Conservation (phyloP, 2,888 invertebrate genomes). For the Eulithis testata region DNA sequence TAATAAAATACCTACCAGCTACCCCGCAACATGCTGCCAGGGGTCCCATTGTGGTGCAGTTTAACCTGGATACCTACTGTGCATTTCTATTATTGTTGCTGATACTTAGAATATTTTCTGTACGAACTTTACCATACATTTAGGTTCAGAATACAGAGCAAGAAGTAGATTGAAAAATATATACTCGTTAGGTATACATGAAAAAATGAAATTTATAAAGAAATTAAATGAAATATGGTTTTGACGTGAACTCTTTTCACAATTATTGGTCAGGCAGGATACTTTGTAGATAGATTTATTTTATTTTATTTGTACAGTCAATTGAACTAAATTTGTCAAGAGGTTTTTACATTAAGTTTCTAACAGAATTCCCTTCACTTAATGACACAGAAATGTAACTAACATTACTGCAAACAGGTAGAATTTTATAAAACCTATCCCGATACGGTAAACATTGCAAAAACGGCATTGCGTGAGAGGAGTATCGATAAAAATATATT, state of each 20-base stretch:
- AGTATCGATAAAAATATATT: conserved; percentile 73
- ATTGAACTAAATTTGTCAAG: background rate
- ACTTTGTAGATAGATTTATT: too few relatives aligned
- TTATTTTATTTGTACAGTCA: too few relatives aligned
- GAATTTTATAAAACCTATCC: conserved; percentile 14
- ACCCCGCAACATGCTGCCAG: conserved; percentile 46
- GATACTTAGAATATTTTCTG: conserved; percentile 40
- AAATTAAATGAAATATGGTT: too few relatives aligned
- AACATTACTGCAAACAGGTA: conserved; percentile 1
- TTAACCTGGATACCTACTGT: conserved; percentile 54
- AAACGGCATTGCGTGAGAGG: conserved; percentile 70
- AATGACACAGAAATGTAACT: background rate
- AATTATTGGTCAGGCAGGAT: too few relatives aligned
- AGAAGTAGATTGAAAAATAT: too few relatives aligned
- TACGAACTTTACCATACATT: background rate
- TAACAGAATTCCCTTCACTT: background rate
- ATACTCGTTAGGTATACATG: too few relatives aligned
- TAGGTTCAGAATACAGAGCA: background rate
- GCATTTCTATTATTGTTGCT: conserved; percentile 48
- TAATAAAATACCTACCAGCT: conserved; percentile 66
- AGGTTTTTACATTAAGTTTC: background rate
- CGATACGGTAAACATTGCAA: conserved; percentile 51
- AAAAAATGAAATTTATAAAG: too few relatives aligned
- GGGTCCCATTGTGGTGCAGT: conserved; percentile 45
- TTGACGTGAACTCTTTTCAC: too few relatives aligned